Base-by-base conservation (phyloP, 2,888 invertebrate genomes). In the Callyntrura sp. region DNA sequence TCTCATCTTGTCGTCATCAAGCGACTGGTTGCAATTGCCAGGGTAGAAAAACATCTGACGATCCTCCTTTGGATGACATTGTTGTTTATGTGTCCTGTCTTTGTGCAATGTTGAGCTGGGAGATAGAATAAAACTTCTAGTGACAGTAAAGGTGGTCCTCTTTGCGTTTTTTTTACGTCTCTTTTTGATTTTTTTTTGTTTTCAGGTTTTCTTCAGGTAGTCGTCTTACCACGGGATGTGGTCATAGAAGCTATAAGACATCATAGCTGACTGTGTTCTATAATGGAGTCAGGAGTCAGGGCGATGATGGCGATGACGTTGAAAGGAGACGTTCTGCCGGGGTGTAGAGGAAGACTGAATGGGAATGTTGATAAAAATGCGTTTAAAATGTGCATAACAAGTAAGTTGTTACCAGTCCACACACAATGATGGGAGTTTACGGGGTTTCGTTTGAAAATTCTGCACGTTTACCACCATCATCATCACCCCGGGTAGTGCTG, bases 71-170 rank as follows among this genome's bases (percentile, higher is more conserved):
- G 62, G 25, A n/a, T 51, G 51, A 20, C 23, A 62, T 62, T 62
- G n/a, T 62, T 62, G 17, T 17, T 62, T n/a, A 23, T 62, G 25
- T 62, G 14, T 62, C 35, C 35, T 62, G 62, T 62, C 17, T 62
- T 14, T 51, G 51, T 51, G 51, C n/a, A n/a, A 51, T 51, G 51
- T 14, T 12, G 51, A 51, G 23, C 25, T 23, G 23, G 23, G 14
- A 25, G 62, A 62, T 23, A 62, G 11, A 25, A 62, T 62, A 43
- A 45, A 14, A 45, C 70, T 35, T 35, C 35, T 70, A 70, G 70
- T 35, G 70, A 70, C 70, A 70, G 70, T 43, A 20, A 25, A 70
- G 70, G 70, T 70, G 70, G 70, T 70, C 70, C 45, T 35, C 70
- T 62, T 35, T 6, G 23, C 25, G n/a, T n/a, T n/a, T 51, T 51